Evolutionary conservation across 2,113 vertebrate species (phyloP), one percentile per base, ranked within the genome.

Genomic region (Capreolus pygargus): DNA sequence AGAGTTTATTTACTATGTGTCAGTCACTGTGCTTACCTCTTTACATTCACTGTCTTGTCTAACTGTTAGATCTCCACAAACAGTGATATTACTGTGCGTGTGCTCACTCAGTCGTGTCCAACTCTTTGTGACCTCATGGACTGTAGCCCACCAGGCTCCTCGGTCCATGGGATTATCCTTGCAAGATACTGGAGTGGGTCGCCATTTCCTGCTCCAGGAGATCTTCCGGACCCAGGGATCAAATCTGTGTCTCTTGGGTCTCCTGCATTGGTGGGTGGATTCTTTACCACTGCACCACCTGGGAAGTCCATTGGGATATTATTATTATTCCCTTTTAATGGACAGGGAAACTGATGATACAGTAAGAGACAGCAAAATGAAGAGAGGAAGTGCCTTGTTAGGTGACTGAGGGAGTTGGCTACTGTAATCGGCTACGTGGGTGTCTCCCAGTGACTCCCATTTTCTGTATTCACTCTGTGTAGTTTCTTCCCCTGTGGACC

Each of bases 401-500:
- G 28, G 11, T 67, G 64, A 13, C 27, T 3, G 1, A 54, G 39
- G 76, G 23, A 61, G 27, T 25, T 67, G 45, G 23, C 43, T 70
- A 0, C 11, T 23, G 47, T 23, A 61, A 21, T 45, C 30, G 13
- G 36, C 50, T 74, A 0, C 4, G 1, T 6, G 19, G 45, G 54
- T 54, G 4, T 13, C 54, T 78, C 9, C 45, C 0, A 33, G 2
- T 3, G 58, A 64, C 64, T 33, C 30, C 3, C 5, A 23, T 23
- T 14, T 92, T 55, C 47, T 43, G 6, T n/a, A 9, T 43, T 57
- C 45, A 45, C 23, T 15, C 7, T 25, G 1, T 14, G 12, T 19
- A 11, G 1, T 43, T 21, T 27, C 39, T 0, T 4, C 1, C 6
- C 17, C 67, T 23, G 67, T 13, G 39, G 23, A 25, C 4, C 8